Percentiles rank a stretch among this genome's conserved stretches.
Evolutionary conservation across 2,113 vertebrate genomes (phyloP).

Genomic region (Plectropomus leopardus): DNA sequence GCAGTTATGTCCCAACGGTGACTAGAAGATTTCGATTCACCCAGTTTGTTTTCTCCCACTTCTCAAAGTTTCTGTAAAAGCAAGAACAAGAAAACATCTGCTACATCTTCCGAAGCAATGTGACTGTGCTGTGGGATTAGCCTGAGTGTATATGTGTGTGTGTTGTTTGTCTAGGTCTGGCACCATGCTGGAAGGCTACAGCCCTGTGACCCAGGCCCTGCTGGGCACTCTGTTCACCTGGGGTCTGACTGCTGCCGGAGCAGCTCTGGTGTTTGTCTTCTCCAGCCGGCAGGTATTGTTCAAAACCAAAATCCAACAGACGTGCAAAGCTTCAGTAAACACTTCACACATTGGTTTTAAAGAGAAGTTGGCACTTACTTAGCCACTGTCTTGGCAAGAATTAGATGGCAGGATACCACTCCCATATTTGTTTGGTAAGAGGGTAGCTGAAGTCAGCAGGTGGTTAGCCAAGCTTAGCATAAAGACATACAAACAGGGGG

Average conservation of each 20-base stretch:
- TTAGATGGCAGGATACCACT: neutral
- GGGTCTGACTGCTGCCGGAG: conserved; percentile 93
- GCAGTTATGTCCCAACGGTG: too few species aligned
- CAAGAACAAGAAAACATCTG: neutral
- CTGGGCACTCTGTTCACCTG: conserved; percentile 95
- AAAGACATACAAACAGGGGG: too few species aligned
- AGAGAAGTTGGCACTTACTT: too few species aligned
- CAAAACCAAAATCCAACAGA: neutral
- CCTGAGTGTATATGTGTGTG: neutral
- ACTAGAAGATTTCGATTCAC: neutral
- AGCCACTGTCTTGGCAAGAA: neutral
- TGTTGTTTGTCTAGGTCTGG: conserved; percentile 65
- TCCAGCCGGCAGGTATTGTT: conserved; percentile 90
- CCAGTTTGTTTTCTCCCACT: neutral
- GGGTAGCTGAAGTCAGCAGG: too few species aligned
- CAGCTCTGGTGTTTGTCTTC: conserved; percentile 94
- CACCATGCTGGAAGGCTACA: conserved; percentile 90
- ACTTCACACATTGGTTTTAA: neutral
- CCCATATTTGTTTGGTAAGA: too few species aligned
- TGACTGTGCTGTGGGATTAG: neutral
- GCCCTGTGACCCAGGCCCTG: conserved; percentile 89
- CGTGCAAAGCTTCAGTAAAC: neutral
- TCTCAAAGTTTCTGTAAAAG: neutral
- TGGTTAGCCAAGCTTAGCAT: too few species aligned
- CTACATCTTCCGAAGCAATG: neutral